Conservation (phyloP, 2,113 vertebrate genomes). For the Zosterops borbonicus region DNA sequence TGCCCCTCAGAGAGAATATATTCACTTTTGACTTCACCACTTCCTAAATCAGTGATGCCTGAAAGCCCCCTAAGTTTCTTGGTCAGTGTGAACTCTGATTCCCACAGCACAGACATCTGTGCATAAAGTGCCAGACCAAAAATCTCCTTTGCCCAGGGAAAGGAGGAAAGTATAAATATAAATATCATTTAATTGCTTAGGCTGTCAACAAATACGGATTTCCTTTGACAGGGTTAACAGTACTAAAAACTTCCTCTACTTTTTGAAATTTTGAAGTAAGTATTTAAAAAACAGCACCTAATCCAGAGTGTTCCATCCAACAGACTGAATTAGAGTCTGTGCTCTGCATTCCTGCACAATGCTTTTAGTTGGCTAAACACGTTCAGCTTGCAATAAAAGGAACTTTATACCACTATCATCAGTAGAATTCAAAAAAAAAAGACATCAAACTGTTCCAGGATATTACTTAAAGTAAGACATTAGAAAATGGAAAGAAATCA, state of each 20-base stretch:
- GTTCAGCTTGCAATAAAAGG: not conserved
- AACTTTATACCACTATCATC: not conserved
- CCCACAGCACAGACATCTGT: not conserved
- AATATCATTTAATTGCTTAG: not conserved
- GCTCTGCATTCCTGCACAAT: not conserved
- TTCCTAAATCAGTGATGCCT: not conserved
- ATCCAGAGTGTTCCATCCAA: not conserved
- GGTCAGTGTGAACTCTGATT: not conserved
- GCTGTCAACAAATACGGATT: not conserved
- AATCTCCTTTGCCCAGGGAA: not conserved
- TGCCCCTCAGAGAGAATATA: not conserved
- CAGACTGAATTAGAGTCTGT: not conserved
- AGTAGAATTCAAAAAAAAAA: not conserved
- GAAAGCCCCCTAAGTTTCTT: not conserved
- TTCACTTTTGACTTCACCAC: not conserved
- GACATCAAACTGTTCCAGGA: not conserved
- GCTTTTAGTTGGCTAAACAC: not conserved
- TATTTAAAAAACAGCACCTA: not conserved
- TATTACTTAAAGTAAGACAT: not conserved
- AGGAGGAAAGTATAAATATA: not conserved
- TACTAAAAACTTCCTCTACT: not conserved
- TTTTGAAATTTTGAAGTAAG: not conserved
- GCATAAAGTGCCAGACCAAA: not conserved
- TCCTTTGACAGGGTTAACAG: not conserved
- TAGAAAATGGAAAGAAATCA: not conserved